Percentiles rank a stretch among this genome's conserved stretches.
Evolutionary conservation across 2,797 vertebrate species (phyloP).

Genomic region (Tokudaia muenninki): DNA sequence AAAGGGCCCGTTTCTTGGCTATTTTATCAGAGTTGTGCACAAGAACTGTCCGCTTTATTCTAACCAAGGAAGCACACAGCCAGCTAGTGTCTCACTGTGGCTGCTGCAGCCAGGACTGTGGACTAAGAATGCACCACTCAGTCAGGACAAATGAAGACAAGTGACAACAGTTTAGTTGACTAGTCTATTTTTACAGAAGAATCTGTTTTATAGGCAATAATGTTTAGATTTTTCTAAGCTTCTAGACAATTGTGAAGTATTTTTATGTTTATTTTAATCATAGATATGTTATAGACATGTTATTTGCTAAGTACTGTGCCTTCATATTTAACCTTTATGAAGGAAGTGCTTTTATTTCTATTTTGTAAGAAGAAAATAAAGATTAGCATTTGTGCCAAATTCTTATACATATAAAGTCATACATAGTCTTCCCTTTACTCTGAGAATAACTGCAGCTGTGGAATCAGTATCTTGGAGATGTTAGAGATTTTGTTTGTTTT

Average conservation of each 20-base stretch:
- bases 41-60: not conserved
- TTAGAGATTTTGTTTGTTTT: constrained; percentile 28
- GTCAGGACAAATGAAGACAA: constrained; percentile 55
- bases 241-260: not conserved
- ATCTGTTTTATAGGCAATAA: constrained; percentile 22
- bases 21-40: not conserved
- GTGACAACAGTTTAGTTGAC: constrained; percentile 46
- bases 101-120: not conserved
- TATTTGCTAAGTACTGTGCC: constrained; percentile 37
- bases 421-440: not conserved
- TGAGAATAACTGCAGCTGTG: constrained; percentile 19
- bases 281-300: not conserved
- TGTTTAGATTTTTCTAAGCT: constrained; percentile 10
- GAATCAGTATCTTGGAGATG: constrained; percentile 22
- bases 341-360: constrained; percentile 39
- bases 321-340: not conserved
- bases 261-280: constrained; percentile 38
- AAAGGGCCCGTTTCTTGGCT: constrained; percentile 12
- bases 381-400: constrained; percentile 38
- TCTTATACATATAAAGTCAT: not conserved
- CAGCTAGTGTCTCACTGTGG: not conserved
- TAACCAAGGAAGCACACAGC: not conserved
- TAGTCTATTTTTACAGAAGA: constrained; percentile 22
- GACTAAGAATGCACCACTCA: not conserved
- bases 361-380: constrained; percentile 61